Evolutionary conservation across 2,888 invertebrate species (phyloP), one percentile per base, ranked within the genome.

Genomic region (Rosalia funebris): DNA sequence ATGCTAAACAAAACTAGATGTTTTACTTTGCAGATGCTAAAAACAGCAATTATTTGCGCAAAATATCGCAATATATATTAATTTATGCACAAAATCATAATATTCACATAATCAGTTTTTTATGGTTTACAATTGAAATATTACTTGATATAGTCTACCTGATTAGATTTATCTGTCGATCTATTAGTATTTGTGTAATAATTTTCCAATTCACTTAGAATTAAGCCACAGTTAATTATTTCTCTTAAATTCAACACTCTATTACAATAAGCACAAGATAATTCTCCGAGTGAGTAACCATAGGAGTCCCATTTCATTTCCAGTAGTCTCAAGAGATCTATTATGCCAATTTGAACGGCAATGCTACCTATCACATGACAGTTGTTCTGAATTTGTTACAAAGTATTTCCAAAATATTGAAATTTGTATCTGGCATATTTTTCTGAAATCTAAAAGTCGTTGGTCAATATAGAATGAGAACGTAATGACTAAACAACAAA

Each of bases 341-440:
- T 67, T 14, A 79, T 53, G 14, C 69, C 71, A 44, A 78, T 62
- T 66, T 88, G 92, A 10, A 91, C 86, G 12, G 92, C 88, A 2
- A 72, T 56, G 16, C 65, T 61, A 9, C 57, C 65, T 19, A n/a
- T n/a, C n/a, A n/a, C 72, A 16, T 16, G 66, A 46, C 17, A 55
- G n/a, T 1, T 7, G 34, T 20, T 60, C 57, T 52, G 9, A 12
- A 52, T 16, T 42, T 32, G 7, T 25, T 11, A 2, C n/a, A 17
- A 1, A 66, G 19, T 7, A 63, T 56, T 0, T 58, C 39, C 7
- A 15, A 15, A 3, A 65, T 48, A 19, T 61, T 60, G 36, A 62
- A 16, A 1, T 36, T 32, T 39, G 59, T 59, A 0, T 45, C 53
- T 14, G 36, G 41, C 11, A 61, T 48, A 37, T 48, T 36, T 2